Evolutionary conservation across 2,797 vertebrate species (phyloP), one percentile per base, ranked within the genome.

Genomic region (Catamblyrhynchus diadema): DNA sequence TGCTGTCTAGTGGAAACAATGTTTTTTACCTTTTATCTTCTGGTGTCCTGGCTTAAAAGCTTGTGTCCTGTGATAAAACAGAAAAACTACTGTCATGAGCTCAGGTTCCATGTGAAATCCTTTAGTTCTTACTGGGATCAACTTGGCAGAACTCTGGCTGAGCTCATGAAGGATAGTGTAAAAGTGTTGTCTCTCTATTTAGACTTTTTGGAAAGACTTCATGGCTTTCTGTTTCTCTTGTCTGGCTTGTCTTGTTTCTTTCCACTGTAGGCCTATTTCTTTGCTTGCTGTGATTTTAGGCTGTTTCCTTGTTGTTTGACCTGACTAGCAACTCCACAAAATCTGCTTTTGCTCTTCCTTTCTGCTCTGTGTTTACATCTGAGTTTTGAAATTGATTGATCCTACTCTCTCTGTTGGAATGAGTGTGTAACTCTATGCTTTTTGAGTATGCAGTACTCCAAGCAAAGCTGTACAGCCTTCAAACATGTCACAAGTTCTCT

Each of bases 131-230:
- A 23, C 45, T 89, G 87, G 1, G 59, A 73, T 96, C 57, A 71
- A 54, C 85, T 78, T 96, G 90, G 93, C 91, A 96, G 95, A 95
- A 95, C 94, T 95, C 87, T 94, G 91, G 75, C 94, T 96, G 95
- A 96, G 94, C 93, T 96, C 85, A 14, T 37, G 70, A 69, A 93
- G 57, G 90, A 88, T 94, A 47, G 91, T 94, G 73, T 93, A 90
- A 67, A 96, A 95, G 85, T 92, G 91, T 87, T 95, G 92, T 87
- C 64, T 94, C 75, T 93, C 94, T 88, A 86, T 95, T 96, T 94
- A 93, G 90, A 89, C 60, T 95, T 91, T 95, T 93, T 96, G 95
- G 92, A 95, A 97, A 85, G 88, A 50, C 70, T 93, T 95, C 67
- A 50, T n/a, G 78, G 81, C 94, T 95, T 95, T 94, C 93, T 85